Evolutionary conservation across 2,888 invertebrate genomes (phyloP).

Genomic region (Caenorhabditis sp.): DNA sequence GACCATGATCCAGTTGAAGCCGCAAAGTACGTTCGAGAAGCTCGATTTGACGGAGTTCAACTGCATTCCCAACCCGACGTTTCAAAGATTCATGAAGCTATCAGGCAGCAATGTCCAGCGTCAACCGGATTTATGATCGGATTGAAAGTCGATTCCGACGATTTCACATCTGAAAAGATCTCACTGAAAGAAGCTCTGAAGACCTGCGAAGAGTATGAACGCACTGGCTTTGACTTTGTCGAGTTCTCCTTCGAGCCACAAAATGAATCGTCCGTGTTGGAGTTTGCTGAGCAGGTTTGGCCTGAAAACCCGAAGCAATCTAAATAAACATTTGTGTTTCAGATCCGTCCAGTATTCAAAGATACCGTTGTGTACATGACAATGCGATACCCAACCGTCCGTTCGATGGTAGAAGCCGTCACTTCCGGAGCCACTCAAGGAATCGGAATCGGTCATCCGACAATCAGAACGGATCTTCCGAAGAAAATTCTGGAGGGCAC

Average conservation of each 20-base stretch:
- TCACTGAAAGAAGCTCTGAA: slow-evolving; percentile 60
- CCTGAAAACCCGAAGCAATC: too few relatives aligned
- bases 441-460: slow-evolving; percentile 65
- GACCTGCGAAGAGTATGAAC: slow-evolving; percentile 44
- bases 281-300: slow-evolving; percentile 32
- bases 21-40: slow-evolving; percentile 53
- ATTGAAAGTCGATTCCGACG: slow-evolving; percentile 71
- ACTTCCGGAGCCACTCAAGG: slow-evolving; percentile 61
- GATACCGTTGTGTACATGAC: slow-evolving; percentile 62
- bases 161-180: slow-evolving; percentile 68
- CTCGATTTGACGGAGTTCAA: slow-evolving; percentile 69
- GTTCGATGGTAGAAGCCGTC: slow-evolving; percentile 64
- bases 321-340: neutral
- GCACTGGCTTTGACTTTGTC: slow-evolving; percentile 70
- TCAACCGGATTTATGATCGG: slow-evolving; percentile 67
- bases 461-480: slow-evolving; percentile 69
- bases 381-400: slow-evolving; percentile 67
- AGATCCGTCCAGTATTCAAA: slow-evolving; percentile 45
- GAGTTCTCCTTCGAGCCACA: slow-evolving; percentile 68
- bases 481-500: slow-evolving; percentile 58
- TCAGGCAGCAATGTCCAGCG: slow-evolving; percentile 58
- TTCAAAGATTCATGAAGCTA: slow-evolving; percentile 64
- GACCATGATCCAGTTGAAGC: slow-evolving; percentile 60
- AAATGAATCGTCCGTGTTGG: slow-evolving; percentile 23
- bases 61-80: slow-evolving; percentile 69